phyloP scores from a whole-genome alignment of 2,113 vertebrate genomes.

The Calonectris borealis region DNA sequence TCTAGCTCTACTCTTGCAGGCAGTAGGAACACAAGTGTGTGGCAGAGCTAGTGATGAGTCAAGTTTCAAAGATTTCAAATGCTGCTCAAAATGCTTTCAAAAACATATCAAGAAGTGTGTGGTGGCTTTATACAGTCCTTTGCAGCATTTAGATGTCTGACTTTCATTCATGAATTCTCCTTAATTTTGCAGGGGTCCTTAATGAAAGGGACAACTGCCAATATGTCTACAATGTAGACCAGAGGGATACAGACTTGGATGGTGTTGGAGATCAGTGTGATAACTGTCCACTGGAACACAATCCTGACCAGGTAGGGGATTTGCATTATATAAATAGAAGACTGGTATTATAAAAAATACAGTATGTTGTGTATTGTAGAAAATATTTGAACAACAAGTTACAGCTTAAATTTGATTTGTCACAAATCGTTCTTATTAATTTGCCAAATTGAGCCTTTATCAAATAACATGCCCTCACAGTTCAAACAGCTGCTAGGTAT shows the following conservation, averaged over 20 bases:
- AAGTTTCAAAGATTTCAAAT: background rate
- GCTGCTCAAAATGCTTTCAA: background rate
- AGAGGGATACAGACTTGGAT: constrained; percentile 92
- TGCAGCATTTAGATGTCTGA: background rate
- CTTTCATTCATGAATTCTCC: background rate
- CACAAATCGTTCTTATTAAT: background rate
- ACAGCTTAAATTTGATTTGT: background rate
- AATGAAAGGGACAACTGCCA: constrained; percentile 96
- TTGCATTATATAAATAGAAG: background rate
- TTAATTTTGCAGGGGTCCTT: constrained; percentile 82
- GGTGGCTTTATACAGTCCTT: background rate
- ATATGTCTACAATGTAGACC: constrained; percentile 96
- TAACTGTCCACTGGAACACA: constrained; percentile 96
- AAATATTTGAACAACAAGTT: background rate
- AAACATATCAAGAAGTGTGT: background rate
- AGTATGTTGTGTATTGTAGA: background rate
- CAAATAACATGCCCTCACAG: background rate
- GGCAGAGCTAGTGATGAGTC: background rate
- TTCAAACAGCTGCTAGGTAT: background rate
- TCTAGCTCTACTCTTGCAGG: background rate
- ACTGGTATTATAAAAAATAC: background rate
- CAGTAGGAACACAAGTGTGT: background rate
- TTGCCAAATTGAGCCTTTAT: background rate
- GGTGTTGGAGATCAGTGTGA: constrained; percentile 98
- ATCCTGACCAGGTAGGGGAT: constrained; percentile 91